Evolutionary conservation across 2,113 vertebrate genomes (phyloP).

Genomic region (Xerus inauris): DNA sequence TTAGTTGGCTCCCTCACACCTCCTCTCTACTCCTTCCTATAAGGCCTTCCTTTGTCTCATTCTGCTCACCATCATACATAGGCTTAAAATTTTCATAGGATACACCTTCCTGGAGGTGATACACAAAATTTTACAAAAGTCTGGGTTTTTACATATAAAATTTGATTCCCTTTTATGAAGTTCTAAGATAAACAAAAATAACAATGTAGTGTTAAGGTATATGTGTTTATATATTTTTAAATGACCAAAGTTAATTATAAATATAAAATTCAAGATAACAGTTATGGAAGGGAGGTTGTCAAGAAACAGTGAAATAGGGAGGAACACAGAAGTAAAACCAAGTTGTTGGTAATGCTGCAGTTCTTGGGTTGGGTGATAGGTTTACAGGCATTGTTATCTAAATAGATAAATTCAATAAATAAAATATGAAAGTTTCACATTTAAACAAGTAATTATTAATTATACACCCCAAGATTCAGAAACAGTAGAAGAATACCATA

Average conservation of each 20-base stretch:
- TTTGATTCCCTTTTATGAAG: slow-evolving; percentile 2
- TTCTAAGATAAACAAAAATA: slow-evolving; percentile 41
- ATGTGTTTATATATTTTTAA: neutral
- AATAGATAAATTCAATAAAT: slow-evolving; percentile 31
- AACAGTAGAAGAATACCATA: slow-evolving; percentile 30
- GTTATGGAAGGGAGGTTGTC: neutral
- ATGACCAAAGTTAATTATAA: neutral
- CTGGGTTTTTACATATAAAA: neutral
- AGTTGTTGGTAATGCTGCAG: neutral
- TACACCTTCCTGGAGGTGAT: neutral
- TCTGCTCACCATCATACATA: neutral
- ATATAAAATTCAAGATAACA: slow-evolving; percentile 21
- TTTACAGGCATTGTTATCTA: neutral
- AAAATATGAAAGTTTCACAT: neutral
- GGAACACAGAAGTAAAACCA: neutral
- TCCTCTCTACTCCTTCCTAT: slow-evolving; percentile 12
- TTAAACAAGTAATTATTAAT: slow-evolving; percentile 24
- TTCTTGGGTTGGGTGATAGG: neutral
- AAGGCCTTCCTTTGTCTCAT: slow-evolving; percentile 4
- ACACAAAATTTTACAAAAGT: neutral
- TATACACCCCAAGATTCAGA: neutral
- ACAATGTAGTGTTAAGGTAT: neutral
- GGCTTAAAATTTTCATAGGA: neutral
- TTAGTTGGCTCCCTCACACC: slow-evolving; percentile 13
- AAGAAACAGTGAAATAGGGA: neutral